These are phyloP conservation scores for Microctonus aethiopoides DNA, from an alignment of 2,888 invertebrate species.

Conservation along the genomic window DNA sequence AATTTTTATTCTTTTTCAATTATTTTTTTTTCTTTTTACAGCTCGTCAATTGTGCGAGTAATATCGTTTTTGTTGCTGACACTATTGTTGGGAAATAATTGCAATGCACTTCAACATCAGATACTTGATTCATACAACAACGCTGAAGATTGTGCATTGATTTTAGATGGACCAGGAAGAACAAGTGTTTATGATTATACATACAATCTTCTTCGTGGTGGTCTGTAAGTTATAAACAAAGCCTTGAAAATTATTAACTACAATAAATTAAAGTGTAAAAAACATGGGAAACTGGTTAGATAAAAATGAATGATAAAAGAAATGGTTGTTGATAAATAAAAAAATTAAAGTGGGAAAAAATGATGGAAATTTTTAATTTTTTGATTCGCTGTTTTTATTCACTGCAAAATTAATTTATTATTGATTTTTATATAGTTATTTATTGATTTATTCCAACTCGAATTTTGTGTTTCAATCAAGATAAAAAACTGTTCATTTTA, in stretches of 20 bases:
- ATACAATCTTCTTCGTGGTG: constrained; percentile 83
- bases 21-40: constrained; percentile 43
- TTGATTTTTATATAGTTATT: too few species aligned
- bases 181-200: constrained; percentile 87
- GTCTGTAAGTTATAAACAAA: constrained; percentile 74
- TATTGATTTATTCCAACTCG: too few species aligned
- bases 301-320: neutral
- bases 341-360: too few species aligned
- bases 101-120: constrained; percentile 55
- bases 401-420: too few species aligned
- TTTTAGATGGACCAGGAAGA: constrained; percentile 81
- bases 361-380: too few species aligned
- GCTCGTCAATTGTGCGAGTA: constrained; percentile 49
- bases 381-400: too few species aligned
- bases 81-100: constrained; percentile 39
- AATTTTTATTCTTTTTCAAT: too few species aligned
- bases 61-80: constrained; percentile 43
- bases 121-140: constrained; percentile 51
- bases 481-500: too few species aligned
- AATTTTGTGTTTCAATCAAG: too few species aligned
- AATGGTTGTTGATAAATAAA: too few species aligned
- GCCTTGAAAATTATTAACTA: neutral
- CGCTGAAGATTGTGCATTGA: constrained; percentile 81
- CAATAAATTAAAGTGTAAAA: neutral
- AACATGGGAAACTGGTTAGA: neutral